phyloP scores from a whole-genome alignment of 1,140 invertebrate species.

The Pomacea maculata region DNA sequence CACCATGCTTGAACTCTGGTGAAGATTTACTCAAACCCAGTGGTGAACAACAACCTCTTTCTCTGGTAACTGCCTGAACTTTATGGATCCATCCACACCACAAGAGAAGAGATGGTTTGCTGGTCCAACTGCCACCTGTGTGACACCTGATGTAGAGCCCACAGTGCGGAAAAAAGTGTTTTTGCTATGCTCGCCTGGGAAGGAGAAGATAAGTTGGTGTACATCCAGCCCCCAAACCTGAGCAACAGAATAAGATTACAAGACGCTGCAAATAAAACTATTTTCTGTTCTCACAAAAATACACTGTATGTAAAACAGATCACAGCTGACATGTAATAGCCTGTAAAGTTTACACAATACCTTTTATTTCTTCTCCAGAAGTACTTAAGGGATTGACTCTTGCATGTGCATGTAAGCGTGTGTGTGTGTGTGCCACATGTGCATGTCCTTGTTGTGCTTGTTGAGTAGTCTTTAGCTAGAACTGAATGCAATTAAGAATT shows the following conservation, averaged over 20 bases:
- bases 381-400: no score
- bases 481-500: no score
- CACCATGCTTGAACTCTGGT: no score
- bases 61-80: conserved; percentile 86
- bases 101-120: conserved; percentile 90
- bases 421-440: no score
- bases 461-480: no score
- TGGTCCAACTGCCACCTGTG: conserved; percentile 90
- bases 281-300: no score
- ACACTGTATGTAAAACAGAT: no score
- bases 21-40: conserved; percentile 33
- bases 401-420: no score
- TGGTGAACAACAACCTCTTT: conserved; percentile 51
- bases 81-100: conserved; percentile 98
- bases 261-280: not conserved
- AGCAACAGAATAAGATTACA: conserved; percentile 42
- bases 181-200: conserved; percentile 86
- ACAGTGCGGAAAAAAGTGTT: conserved; percentile 93
- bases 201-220: conserved; percentile 85
- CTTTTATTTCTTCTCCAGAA: no score
- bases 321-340: no score
- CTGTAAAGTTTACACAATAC: no score
- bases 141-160: conserved; percentile 94
- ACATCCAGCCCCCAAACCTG: conserved; percentile 92
- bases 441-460: no score